Evolutionary conservation across 2,797 vertebrate genomes (phyloP).

Genomic region (Todus mexicanus): DNA sequence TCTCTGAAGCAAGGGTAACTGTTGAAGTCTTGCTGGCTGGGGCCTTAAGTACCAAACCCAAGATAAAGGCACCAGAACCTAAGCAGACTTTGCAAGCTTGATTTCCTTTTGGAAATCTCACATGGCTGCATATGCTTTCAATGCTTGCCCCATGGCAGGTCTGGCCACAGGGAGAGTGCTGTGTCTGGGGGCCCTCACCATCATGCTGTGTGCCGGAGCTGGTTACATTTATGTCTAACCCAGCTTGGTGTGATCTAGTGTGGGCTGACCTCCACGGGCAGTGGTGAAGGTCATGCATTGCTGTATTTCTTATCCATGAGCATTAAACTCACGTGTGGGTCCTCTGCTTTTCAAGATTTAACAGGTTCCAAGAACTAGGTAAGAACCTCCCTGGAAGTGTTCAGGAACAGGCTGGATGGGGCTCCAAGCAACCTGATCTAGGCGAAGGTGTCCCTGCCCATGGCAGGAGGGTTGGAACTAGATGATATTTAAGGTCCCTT

Average conservation of each 20-base stretch:
- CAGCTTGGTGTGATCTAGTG: not conserved
- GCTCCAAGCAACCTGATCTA: not conserved
- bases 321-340: not conserved
- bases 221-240: too few species aligned
- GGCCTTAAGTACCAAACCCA: rapidly evolving
- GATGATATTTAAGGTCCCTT: not conserved
- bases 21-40: not conserved
- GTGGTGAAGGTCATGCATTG: rapidly evolving
- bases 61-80: not conserved
- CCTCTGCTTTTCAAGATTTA: not conserved
- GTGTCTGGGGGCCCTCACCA: not conserved
- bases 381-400: not conserved
- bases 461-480: not conserved
- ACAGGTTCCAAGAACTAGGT: not conserved
- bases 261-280: not conserved
- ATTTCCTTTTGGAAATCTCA: not conserved
- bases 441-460: not conserved
- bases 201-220: not conserved
- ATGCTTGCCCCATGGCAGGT: rapidly evolving
- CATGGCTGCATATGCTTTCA: not conserved
- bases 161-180: rapidly evolving
- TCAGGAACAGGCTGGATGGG: not conserved
- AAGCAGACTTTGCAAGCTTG: not conserved
- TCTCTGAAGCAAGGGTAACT: not conserved
- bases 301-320: not conserved